Evolutionary conservation across 1,140 invertebrate genomes (phyloP), one percentile per base, ranked within the genome.

Genomic region (Bilobella aurantiaca): DNA sequence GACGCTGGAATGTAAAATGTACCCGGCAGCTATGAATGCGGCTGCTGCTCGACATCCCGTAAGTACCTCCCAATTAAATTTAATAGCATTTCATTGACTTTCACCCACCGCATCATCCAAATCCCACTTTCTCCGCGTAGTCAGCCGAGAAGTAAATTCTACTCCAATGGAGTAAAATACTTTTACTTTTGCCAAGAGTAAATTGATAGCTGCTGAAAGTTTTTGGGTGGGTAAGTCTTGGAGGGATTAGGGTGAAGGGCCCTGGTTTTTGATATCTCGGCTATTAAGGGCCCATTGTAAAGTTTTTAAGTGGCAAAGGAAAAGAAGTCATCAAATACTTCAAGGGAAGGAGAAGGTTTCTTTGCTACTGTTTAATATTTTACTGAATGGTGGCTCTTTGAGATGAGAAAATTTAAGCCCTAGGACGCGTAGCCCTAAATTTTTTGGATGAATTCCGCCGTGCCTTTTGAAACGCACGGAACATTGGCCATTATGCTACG

Each of bases 1-100:
- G n/a, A n/a, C 21, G 49, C 64, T 68, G 64, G 66, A 68, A 61
- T 59, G 62, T 68, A 71, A 66, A 67, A 74, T 74, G 74, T 74
- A 74, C 67, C 73, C 73, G n/a, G 69, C 72, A 64, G 72, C 70
- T 62, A 74, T 74, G 72, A 74, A 74, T 68, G 73, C 73, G 61
- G 74, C 74, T 68, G 73, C 73, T 64, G 73, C 71, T 64, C 63
- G 74, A 49, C 74, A 74, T 67, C 74, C 72, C 60, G 74, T 74
- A 68, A 74, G 73, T 67, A 18, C n/a, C n/a, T n/a, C n/a, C n/a
- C n/a, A n/a, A n/a, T n/a, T n/a, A n/a, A n/a, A n/a, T n/a, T n/a
- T n/a, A n/a, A n/a, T n/a, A n/a, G n/a, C n/a, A n/a, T n/a, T n/a
- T n/a, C n/a, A n/a, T n/a, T n/a, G n/a, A n/a, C n/a, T n/a, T n/a